phyloP scores from a whole-genome alignment of 2,797 vertebrate species.

The Ptychadena robeensis region DNA sequence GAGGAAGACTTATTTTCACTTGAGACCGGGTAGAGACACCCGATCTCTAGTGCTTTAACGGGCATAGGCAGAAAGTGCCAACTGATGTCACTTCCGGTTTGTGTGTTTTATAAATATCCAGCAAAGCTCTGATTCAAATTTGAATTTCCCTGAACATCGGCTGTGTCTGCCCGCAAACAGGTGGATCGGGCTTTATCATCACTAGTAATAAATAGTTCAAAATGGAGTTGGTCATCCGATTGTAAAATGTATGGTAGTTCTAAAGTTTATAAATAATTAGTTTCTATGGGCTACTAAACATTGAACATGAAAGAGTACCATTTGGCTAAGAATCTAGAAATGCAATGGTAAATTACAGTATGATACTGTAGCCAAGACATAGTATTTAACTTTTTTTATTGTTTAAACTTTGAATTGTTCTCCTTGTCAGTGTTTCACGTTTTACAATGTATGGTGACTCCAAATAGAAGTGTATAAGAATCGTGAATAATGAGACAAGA shows the following conservation, averaged over 20 bases:
- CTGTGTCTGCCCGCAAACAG: too few species aligned
- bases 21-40: too few species aligned
- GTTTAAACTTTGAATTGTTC: background rate
- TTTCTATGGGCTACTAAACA: background rate
- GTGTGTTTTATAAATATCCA: too few species aligned
- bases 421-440: background rate
- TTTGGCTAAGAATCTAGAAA: background rate
- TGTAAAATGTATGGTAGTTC: too few species aligned
- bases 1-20: too few species aligned
- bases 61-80: too few species aligned
- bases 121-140: too few species aligned
- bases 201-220: background rate
- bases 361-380: background rate
- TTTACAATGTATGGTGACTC: background rate
- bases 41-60: too few species aligned
- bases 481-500: slow-evolving; percentile 40
- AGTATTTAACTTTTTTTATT: background rate
- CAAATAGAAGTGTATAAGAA: background rate
- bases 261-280: background rate
- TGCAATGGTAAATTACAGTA: background rate
- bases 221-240: background rate
- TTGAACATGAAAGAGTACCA: background rate
- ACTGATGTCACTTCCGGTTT: too few species aligned
- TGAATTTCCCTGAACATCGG: too few species aligned
- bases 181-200: too few species aligned